A percentile compares a stretch with the other conserved stretches of the same genome.
Conservation (phyloP, 2,888 invertebrate genomes). For the Eurois occulta region DNA sequence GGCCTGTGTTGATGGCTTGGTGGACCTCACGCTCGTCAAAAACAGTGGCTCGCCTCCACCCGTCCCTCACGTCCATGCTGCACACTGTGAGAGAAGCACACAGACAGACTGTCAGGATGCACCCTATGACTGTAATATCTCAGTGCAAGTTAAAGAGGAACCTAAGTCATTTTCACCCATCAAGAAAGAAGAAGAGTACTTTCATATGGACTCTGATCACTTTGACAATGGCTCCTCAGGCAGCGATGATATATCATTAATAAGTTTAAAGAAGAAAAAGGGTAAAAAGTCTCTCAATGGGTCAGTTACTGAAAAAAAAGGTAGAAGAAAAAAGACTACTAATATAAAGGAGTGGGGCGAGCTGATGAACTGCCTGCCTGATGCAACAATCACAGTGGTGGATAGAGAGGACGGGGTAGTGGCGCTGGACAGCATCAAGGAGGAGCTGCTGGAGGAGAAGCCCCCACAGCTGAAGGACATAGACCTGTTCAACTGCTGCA, state of each 20-base stretch:
- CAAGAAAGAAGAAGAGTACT: constrained; percentile 74
- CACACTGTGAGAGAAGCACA: constrained; percentile 73
- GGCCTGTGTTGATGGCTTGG: constrained; percentile 65
- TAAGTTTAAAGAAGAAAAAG: constrained; percentile 79
- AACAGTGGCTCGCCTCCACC: constrained; percentile 67
- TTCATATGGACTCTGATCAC: constrained; percentile 63
- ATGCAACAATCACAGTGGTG: constrained; percentile 65
- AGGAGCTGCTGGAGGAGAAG: constrained; percentile 66
- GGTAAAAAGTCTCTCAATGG: constrained; percentile 71
- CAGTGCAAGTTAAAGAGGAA: constrained; percentile 77
- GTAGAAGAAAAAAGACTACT: constrained; percentile 69
- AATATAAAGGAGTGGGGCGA: constrained; percentile 70
- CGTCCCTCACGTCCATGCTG: constrained; percentile 12
- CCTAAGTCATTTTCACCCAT: constrained; percentile 69
- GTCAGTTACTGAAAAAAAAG: constrained; percentile 62
- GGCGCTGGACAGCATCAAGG: constrained; percentile 54
- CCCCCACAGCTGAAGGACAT: constrained; percentile 63
- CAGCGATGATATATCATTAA: constrained; percentile 82
- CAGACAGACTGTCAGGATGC: constrained; percentile 75
- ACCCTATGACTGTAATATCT: constrained; percentile 11
- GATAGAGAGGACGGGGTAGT: constrained; percentile 54
- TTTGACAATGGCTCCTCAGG: constrained; percentile 74
- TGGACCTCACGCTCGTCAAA: constrained; percentile 79
- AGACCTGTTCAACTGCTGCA: constrained; percentile 81
- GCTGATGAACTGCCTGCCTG: constrained; percentile 69